A percentile compares a stretch with the other conserved stretches of the same genome.
These are phyloP conservation scores for Chromobotia macracanthus DNA, from an alignment of 2,797 vertebrate genomes.

Conservation along the genomic window DNA sequence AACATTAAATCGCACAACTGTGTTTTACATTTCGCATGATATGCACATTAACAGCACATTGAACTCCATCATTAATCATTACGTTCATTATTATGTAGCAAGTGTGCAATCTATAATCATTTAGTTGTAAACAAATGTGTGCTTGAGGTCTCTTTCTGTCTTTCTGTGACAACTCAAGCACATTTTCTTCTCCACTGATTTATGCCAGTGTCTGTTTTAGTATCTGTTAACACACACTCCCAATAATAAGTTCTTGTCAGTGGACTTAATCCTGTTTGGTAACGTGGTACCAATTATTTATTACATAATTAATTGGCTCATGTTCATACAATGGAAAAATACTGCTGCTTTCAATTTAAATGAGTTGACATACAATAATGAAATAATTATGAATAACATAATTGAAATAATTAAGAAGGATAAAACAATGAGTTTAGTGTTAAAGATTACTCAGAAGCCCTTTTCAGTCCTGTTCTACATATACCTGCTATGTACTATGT, in stretches of 20 bases:
- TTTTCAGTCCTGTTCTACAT: too few species aligned
- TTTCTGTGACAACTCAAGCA: conserved; percentile 4
- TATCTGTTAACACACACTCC: neutral
- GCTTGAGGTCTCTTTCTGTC: neutral
- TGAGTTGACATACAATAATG: too few species aligned
- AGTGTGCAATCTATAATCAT: neutral
- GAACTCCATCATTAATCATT: neutral
- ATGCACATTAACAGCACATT: neutral
- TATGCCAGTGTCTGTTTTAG: neutral
- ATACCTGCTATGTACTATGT: too few species aligned
- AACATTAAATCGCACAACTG: neutral
- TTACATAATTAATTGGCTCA: neutral
- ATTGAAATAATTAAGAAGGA: neutral
- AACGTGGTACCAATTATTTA: neutral
- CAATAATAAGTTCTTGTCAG: neutral
- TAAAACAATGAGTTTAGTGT: neutral
- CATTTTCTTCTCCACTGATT: neutral
- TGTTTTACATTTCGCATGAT: neutral
- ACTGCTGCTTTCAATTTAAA: neutral
- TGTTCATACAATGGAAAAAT: neutral
- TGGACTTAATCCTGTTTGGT: too few species aligned
- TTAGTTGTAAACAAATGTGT: neutral
- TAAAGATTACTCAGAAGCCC: neutral
- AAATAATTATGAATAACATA: neutral
- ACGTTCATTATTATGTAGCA: neutral